Conservation (phyloP, 2,888 invertebrate genomes). For the Agonopterix arenella region DNA sequence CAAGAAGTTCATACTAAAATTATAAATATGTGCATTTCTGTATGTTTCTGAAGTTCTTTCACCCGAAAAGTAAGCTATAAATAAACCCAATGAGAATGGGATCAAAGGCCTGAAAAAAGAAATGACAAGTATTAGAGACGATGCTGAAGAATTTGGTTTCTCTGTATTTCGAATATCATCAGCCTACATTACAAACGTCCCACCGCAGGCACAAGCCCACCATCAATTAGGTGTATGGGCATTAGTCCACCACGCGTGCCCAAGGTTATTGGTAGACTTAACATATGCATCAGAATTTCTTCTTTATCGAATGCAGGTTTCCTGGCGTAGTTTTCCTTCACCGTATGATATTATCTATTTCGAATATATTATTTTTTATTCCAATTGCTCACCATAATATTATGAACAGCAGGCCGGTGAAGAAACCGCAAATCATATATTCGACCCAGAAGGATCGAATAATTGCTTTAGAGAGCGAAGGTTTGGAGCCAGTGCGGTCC, state of each 20-base stretch:
- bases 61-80: slow-evolving; percentile 80
- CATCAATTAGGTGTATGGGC: too few species aligned
- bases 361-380: too few species aligned
- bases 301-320: too few species aligned
- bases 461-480: slow-evolving; percentile 78
- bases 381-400: slow-evolving; percentile 71
- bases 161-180: too few species aligned
- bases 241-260: too few species aligned
- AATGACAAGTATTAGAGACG: background rate
- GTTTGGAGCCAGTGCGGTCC: slow-evolving; percentile 63
- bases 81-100: slow-evolving; percentile 77
- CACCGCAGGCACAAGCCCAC: too few species aligned
- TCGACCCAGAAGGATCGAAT: slow-evolving; percentile 77
- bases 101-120: slow-evolving; percentile 75
- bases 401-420: slow-evolving; percentile 75
- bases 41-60: slow-evolving; percentile 60
- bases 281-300: too few species aligned
- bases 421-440: slow-evolving; percentile 77
- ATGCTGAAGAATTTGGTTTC: too few species aligned
- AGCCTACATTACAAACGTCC: too few species aligned
- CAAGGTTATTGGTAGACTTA: too few species aligned
- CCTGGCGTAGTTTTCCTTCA: too few species aligned
- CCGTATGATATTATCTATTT: too few species aligned
- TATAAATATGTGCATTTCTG: slow-evolving; percentile 81
- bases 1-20: slow-evolving; percentile 76